Evolutionary conservation across 2,113 vertebrate species (phyloP).

Genomic region (Osmerus mordax): DNA sequence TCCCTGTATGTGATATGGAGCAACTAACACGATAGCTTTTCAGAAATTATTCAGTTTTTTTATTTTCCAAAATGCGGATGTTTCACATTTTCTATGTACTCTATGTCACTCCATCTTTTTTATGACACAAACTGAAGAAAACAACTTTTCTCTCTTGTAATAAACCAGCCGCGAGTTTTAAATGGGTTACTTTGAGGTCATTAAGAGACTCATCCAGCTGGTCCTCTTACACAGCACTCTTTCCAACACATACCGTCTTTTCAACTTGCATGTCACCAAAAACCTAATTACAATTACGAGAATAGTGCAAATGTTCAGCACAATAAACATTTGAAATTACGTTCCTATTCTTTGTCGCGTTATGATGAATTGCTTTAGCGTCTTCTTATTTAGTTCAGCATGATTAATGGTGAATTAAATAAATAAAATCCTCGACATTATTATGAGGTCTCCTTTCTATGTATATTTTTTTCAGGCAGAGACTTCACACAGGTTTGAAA

Average conservation of each 20-base stretch:
- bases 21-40: no score
- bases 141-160: constrained; percentile 28
- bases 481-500: constrained; percentile 35
- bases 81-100: no score
- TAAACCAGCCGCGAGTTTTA: constrained; percentile 49
- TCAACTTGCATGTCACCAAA: constrained; percentile 2
- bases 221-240: not conserved
- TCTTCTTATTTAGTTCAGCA: constrained; percentile 36
- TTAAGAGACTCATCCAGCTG: constrained; percentile 46
- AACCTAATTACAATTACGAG: constrained; percentile 44
- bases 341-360: constrained; percentile 25
- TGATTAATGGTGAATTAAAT: constrained; percentile 64
- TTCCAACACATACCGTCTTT: constrained; percentile 17
- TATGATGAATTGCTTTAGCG: constrained; percentile 48
- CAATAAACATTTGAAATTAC: constrained; percentile 44
- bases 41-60: no score
- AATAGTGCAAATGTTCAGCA: constrained; percentile 23
- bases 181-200: constrained; percentile 37
- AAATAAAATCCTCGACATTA: constrained; percentile 44
- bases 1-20: no score
- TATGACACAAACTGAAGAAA: constrained; percentile 31
- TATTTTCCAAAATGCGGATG: no score
- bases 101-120: constrained; percentile 5
- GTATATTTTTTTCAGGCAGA: not conserved
- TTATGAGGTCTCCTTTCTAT: constrained; percentile 21